Evolutionary conservation across 2,797 vertebrate genomes (phyloP).

Genomic region (Ibycter americanus): DNA sequence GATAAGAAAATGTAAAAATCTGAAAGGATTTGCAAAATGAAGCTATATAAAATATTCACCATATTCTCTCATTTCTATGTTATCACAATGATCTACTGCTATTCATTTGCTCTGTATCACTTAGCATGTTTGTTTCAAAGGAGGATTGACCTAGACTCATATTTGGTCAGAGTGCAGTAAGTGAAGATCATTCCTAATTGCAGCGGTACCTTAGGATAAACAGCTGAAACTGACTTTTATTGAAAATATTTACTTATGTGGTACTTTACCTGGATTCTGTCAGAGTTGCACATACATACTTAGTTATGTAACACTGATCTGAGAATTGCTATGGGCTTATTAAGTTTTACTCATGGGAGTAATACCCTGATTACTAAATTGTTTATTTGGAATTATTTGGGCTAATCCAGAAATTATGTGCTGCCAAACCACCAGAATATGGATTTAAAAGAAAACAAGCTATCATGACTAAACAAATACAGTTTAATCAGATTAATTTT

Average conservation of each 20-base stretch:
- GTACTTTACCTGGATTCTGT: not conserved
- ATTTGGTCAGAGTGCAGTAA: not conserved
- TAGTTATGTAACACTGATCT: not conserved
- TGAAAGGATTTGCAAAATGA: not conserved
- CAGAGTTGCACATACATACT: not conserved
- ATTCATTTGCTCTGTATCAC: not conserved
- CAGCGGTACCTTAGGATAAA: not conserved
- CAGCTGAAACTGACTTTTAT: not conserved
- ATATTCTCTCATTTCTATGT: not conserved
- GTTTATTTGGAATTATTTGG: not conserved
- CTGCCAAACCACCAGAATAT: not conserved
- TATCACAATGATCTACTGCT: not conserved
- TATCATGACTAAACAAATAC: not conserved
- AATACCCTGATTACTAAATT: not conserved
- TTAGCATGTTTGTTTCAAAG: not conserved
- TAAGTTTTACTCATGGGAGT: not conserved
- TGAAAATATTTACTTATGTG: not conserved
- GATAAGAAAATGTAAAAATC: not conserved
- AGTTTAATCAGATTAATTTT: not conserved
- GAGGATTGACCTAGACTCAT: not conserved
- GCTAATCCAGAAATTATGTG: not conserved
- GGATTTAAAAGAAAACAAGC: not conserved
- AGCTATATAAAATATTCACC: not conserved
- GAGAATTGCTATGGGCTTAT: not conserved
- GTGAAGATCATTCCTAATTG: not conserved